Evolutionary conservation across 2,113 vertebrate species (phyloP).

Genomic region (Pseudopodoces humilis): DNA sequence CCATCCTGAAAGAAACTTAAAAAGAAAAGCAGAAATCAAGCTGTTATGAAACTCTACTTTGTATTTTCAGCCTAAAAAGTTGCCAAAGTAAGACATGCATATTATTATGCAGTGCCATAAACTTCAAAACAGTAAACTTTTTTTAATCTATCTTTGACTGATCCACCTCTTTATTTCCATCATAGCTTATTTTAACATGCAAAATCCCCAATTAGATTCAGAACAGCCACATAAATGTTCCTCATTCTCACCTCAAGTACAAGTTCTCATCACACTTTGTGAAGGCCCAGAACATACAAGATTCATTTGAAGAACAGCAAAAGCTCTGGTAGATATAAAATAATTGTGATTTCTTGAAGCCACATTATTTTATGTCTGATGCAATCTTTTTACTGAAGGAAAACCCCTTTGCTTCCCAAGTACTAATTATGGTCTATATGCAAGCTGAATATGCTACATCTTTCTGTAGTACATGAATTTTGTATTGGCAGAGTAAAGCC

Average conservation of each 20-base stretch:
- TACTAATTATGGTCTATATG: neutral
- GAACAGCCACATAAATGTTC: neutral
- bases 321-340: neutral
- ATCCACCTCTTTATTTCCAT: neutral
- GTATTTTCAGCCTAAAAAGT: neutral
- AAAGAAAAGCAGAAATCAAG: neutral
- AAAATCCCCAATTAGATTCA: neutral
- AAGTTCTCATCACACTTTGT: neutral
- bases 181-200: neutral
- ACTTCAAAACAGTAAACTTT: neutral
- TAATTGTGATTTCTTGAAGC: neutral
- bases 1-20: conserved; percentile 98
- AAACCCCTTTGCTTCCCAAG: neutral
- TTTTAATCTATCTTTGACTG: neutral
- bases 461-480: neutral
- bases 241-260: neutral
- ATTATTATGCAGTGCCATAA: neutral
- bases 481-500: neutral
- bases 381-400: neutral
- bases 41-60: neutral
- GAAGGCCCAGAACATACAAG: neutral
- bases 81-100: neutral
- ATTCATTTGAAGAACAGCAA: neutral
- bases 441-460: neutral
- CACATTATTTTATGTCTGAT: neutral